Evolutionary conservation across 1,140 invertebrate genomes (phyloP), one percentile per base, ranked within the genome.

Genomic region (Diprion similis): DNA sequence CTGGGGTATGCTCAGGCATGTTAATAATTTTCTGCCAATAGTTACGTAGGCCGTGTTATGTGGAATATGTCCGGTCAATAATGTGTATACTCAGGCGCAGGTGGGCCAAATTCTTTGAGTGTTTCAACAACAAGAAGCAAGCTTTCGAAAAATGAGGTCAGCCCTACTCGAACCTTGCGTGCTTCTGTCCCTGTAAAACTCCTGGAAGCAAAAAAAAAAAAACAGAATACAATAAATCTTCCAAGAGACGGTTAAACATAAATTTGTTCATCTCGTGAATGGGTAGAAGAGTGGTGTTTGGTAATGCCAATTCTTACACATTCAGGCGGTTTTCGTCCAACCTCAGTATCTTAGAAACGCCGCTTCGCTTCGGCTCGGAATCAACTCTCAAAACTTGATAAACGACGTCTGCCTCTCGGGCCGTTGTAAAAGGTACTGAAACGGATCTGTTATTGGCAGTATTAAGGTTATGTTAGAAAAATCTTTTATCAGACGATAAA

Each of bases 1-100:
- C 91, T 75, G 95, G 95, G 13, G 93, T 95, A 83, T 95, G 94
- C 87, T 96, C 94, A 71, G 92, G 90, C 93, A 95, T 90, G 66
- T 91, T 80, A 79, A 76, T 66, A 70, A 46, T 73, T 71, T 73
- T 13, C 71, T 73, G 79, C 71, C 67, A 18, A 37, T 37, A 37
- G 24, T 37, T 37, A 37, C 6, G 24, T 37, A 37, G 24, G 24
- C 8, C 59, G 15, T 70, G 8, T 45, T 15, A 46, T 15, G 15
- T 45, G 15, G 46, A n/a, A n/a, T 17, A 76, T 78, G 76, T 79
- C 81, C 85, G 77, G 77, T 82, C 87, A 90, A 71, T 84, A 82
- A 71, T 87, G 80, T 80, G 83, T 82, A 67, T 83, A 84, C n/a
- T 10, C 72, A 10, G 73, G 10, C 8, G 75, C 74, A 47, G 88